phyloP scores from a whole-genome alignment of 2,113 vertebrate species.

The Periophthalmodon schlosseri region DNA sequence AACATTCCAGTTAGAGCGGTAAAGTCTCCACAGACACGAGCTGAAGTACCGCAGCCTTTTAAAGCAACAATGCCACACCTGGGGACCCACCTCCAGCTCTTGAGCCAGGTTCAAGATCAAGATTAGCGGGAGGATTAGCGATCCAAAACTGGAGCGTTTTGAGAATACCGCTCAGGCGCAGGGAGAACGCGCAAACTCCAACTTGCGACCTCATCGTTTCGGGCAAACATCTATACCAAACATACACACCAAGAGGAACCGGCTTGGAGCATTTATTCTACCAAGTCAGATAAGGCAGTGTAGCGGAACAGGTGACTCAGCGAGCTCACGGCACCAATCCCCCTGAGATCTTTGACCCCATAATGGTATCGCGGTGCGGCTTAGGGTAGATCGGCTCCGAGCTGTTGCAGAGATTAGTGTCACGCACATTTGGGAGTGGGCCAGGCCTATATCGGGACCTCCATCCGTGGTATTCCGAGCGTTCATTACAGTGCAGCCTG shows the following conservation, averaged over 20 bases:
- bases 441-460: slow-evolving; percentile 70
- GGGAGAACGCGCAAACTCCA: too few species aligned
- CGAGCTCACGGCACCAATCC: slow-evolving; percentile 63
- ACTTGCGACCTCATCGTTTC: too few species aligned
- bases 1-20: too few species aligned
- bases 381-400: slow-evolving; percentile 72
- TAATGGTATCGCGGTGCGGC: slow-evolving; percentile 66
- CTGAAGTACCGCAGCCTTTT: too few species aligned
- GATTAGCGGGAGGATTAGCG: too few species aligned
- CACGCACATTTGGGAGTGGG: slow-evolving; percentile 66
- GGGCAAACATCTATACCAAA: too few species aligned
- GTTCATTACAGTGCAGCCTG: slow-evolving; percentile 58
- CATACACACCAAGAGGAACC: background rate
- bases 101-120: too few species aligned
- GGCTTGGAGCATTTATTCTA: background rate
- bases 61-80: too few species aligned
- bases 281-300: background rate
- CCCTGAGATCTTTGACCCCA: slow-evolving; percentile 70
- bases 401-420: slow-evolving; percentile 74
- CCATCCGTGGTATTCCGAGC: slow-evolving; percentile 61
- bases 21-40: too few species aligned
- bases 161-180: too few species aligned
- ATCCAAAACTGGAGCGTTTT: too few species aligned
- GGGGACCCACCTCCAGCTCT: too few species aligned
- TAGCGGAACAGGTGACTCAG: slow-evolving; percentile 72